Base-by-base conservation (phyloP, 2,888 invertebrate species). In the Thyatira batis region DNA sequence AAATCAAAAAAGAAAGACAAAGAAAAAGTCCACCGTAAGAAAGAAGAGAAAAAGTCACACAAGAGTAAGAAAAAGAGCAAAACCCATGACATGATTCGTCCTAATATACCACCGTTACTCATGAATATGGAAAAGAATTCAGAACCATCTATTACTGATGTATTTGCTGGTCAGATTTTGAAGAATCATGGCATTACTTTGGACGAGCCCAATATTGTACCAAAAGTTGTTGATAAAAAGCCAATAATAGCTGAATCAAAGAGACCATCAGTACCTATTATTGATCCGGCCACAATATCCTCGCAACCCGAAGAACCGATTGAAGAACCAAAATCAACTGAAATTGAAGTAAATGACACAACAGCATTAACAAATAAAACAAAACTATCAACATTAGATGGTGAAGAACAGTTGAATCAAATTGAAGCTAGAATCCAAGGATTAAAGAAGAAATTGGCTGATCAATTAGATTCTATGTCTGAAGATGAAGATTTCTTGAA, bases 401-500 rank as follows among this genome's bases (percentile, higher is more conserved):
- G 53, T 10, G 84, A 85, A 20, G 85, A 87, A 0, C 85, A 88
- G 45, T 74, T 89, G 53, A 84, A 80, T 60, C 84, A 85, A 66
- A 93, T 95, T 63, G 95, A 95, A 84, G 93, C 92, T 60, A 94
- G 94, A 82, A 95, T 95, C 51, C 84, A 86, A 57, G 90, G 87
- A 0, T 70, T 90, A 52, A 90, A 87, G 65, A 86, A 88, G 61
- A 92, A 91, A 74, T 77, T 90, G 51, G 81, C 76, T 0, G 88
- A 89, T 51, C 90, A 91, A 54, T 77, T 93, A 44, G 92, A 93
- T 61, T 92, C 92, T 57, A 93, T 93, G 82, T 93, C 93, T 4
- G 94, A 94, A 60, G 94, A 94, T 76, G 94, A 94, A 62, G 95
- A 95, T 76, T 94, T 94, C 73, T 84, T 94, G 30, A 95, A 94